These are phyloP conservation scores for Syngnathus typhle DNA, from an alignment of 2,113 vertebrate species.

Conservation along the genomic window DNA sequence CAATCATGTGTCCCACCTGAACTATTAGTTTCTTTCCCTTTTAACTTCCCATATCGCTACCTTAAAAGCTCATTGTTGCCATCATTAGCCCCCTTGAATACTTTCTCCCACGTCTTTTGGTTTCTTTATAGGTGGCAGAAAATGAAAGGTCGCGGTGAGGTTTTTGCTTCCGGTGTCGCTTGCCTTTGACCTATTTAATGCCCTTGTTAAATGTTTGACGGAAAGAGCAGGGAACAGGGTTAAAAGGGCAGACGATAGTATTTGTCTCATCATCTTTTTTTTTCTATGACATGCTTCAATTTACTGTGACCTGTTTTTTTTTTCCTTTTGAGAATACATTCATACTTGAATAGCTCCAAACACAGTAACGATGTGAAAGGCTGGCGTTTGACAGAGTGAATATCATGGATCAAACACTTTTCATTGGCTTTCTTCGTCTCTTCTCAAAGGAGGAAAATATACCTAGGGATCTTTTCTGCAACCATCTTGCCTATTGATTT, in stretches of 20 bases:
- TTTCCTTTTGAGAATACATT: constrained; percentile 13
- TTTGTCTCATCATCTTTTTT: constrained; percentile 24
- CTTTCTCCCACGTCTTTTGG: constrained; percentile 49
- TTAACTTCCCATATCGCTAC: constrained; percentile 32
- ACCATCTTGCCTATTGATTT: constrained; percentile 17
- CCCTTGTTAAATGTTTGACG: constrained; percentile 42
- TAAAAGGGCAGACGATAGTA: constrained; percentile 34
- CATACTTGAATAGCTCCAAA: constrained; percentile 20
- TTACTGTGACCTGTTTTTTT: constrained; percentile 1
- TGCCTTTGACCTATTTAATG: constrained; percentile 27
- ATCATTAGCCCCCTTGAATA: constrained; percentile 18
- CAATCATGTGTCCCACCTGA: constrained; percentile 39
- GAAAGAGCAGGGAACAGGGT: constrained; percentile 25
- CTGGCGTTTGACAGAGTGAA: constrained; percentile 6
- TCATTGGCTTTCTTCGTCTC: constrained; percentile 11
- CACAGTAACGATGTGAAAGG: constrained; percentile 13
- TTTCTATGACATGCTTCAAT: not conserved
- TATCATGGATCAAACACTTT: constrained; percentile 23
- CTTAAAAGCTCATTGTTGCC: constrained; percentile 26
- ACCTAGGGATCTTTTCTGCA: constrained; percentile 19
- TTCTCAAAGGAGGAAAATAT: constrained; percentile 20
- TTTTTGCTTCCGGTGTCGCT: constrained; percentile 22
- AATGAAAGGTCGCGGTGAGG: constrained; percentile 50
- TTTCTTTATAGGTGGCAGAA: constrained; percentile 36
- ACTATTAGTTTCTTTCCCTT: constrained; percentile 17